A percentile compares a stretch with the other conserved stretches of the same genome.
phyloP scores from a whole-genome alignment of 30 jellyfish, hydroid and myxozoan species.

The Cassiopea andromeda region DNA sequence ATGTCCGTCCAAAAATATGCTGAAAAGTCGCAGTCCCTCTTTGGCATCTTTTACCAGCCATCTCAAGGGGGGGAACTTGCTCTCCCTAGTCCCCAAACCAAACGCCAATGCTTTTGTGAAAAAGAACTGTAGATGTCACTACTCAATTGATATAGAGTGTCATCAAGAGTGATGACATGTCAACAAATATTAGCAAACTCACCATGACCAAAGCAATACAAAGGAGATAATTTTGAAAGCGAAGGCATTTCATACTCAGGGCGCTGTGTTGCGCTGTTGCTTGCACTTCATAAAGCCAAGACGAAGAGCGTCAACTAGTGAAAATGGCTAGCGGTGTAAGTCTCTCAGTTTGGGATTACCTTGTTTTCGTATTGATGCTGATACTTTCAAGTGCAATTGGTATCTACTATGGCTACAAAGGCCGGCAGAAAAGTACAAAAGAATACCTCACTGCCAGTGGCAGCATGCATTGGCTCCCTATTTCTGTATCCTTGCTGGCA shows the following conservation, averaged over 20 bases:
- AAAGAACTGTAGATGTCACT: background rate
- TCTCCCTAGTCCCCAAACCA: too few species aligned
- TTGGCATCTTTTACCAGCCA: too few species aligned
- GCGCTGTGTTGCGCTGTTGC: too few species aligned
- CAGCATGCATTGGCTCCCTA: conserved; percentile 74
- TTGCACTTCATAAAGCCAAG: too few species aligned
- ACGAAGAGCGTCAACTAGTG: background rate
- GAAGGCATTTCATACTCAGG: background rate
- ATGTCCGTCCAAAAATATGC: too few species aligned
- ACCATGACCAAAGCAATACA: background rate
- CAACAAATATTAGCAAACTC: background rate
- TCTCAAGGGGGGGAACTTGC: too few species aligned
- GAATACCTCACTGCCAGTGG: conserved; percentile 80
- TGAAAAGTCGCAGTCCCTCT: too few species aligned
- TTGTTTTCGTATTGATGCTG: conserved; percentile 63
- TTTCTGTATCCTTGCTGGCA: conserved; percentile 66
- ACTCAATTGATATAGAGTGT: background rate
- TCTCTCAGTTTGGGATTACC: conserved; percentile 51
- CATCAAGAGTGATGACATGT: background rate
- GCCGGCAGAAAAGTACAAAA: conserved; percentile 53
- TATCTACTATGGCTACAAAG: conserved; percentile 68
- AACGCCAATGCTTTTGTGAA: too few species aligned
- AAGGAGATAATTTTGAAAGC: background rate
- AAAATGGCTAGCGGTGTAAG: conserved; percentile 26
- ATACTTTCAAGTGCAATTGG: conserved; percentile 67